Evolutionary conservation across 1,140 invertebrate species (phyloP), one percentile per base, ranked within the genome.

Genomic region (Dinoponera quadriceps): DNA sequence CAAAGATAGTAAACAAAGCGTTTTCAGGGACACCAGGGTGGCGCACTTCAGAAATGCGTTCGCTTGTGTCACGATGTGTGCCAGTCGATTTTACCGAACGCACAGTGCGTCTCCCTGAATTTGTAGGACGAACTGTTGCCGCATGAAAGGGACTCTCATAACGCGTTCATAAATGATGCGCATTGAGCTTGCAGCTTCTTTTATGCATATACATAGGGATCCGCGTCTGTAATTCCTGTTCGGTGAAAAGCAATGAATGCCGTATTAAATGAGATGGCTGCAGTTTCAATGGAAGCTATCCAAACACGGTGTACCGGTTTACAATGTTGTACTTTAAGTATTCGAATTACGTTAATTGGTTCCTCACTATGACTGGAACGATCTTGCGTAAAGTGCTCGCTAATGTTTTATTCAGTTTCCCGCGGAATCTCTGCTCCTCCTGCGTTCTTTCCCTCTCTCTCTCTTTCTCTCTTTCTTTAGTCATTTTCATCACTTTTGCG

Each of bases 161-260:
- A 54, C 51, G 27, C 49, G 62, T n/a, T 20, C 60, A 9, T 77
- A 65, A 77, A 77, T 77, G 59, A 75, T 29, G 44, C 44, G 25
- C 59, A 77, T 66, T 77, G 48, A 66, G 74, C n/a, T 51, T 22
- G 59, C 48, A 48, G 27, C 4, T 33, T 29, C 51, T 20, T 48
- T 38, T 60, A 44, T 44, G 33, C 51, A 18, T 75, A 18, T 75
- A 9, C n/a, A 63, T 29, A 49, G 18, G 38, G 27, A 75, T 49
- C 18, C 25, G 2, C 22, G 25, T 14, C n/a, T 51, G 73, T 25
- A 51, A 65, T 77, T 65, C 9, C 9, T 27, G 38, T 65, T 20
- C 9, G 27, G 14, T 33, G 73, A 33, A 75, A 75, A 51, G 44
- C 59, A n/a, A 75, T 75, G 73, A 63, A 63, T 54, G 73, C 22